Conservation (phyloP, 2,888 invertebrate genomes). For the Proisotoma minuta region DNA sequence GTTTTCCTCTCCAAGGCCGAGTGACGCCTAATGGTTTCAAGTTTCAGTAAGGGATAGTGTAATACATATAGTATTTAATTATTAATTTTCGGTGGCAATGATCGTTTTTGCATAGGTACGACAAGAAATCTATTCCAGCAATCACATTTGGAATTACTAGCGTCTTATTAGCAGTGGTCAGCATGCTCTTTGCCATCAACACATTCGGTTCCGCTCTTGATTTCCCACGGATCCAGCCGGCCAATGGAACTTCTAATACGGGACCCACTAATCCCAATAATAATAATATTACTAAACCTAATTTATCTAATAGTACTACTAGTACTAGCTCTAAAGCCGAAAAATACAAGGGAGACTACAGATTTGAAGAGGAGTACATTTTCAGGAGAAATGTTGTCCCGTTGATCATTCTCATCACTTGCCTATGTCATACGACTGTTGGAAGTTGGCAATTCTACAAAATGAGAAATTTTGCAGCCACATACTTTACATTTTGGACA, state of each 20-base stretch:
- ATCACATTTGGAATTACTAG: background rate
- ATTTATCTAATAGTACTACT: background rate
- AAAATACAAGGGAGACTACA: background rate
- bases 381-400: constrained; percentile 26
- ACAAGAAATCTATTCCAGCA: background rate
- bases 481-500: constrained; percentile 31
- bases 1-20: background rate
- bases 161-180: background rate
- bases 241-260: no score
- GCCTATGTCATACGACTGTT: constrained; percentile 12
- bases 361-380: constrained; percentile 28
- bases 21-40: background rate
- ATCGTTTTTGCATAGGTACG: no score
- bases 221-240: background rate
- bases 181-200: background rate
- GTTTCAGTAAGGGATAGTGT: no score
- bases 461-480: constrained; percentile 20
- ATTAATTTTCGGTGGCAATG: no score
- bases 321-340: background rate
- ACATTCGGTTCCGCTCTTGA: background rate
- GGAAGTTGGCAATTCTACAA: constrained; percentile 17
- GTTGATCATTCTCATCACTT: constrained; percentile 18
- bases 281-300: background rate
- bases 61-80: no score
- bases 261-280: background rate